phyloP scores from a whole-genome alignment of 92 coral and sea anemone genomes.

The Pocillopora meandrina region DNA sequence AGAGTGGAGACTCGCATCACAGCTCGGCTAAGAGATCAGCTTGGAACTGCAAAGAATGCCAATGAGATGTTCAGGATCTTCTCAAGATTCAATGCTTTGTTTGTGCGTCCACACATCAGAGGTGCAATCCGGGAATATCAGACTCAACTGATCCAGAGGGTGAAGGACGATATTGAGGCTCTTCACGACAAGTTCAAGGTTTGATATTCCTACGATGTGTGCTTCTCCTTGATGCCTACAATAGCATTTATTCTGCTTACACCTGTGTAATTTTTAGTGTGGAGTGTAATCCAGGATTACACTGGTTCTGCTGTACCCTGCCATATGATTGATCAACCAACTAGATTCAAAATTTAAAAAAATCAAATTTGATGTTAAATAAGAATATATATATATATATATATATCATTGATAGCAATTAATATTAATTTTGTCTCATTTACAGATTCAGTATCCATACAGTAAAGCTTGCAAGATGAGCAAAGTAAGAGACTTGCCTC shows the following conservation, averaged over 20 bases:
- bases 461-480: constrained; percentile 99
- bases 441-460: constrained; percentile 95
- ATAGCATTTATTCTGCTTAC: no score
- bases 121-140: constrained; percentile 99
- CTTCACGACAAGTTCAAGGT: constrained; percentile 98
- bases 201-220: neutral
- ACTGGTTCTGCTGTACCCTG: no score
- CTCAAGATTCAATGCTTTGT: constrained; percentile 96
- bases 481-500: constrained; percentile 94
- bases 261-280: no score
- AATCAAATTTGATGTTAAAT: no score
- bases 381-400: no score
- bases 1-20: constrained; percentile 98
- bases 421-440: neutral
- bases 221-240: no score
- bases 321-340: no score
- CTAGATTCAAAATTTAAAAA: no score
- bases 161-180: constrained; percentile 97
- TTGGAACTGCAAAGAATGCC: constrained; percentile 98
- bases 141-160: constrained; percentile 97
- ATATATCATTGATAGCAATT: neutral
- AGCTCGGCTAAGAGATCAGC: constrained; percentile 92
- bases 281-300: no score
- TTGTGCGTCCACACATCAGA: constrained; percentile 96
- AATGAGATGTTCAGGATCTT: constrained; percentile 98